A percentile compares a stretch with the other conserved stretches of the same genome.
Evolutionary conservation across 1,140 invertebrate species (phyloP).

Genomic region (Xylocopa sonorina): DNA sequence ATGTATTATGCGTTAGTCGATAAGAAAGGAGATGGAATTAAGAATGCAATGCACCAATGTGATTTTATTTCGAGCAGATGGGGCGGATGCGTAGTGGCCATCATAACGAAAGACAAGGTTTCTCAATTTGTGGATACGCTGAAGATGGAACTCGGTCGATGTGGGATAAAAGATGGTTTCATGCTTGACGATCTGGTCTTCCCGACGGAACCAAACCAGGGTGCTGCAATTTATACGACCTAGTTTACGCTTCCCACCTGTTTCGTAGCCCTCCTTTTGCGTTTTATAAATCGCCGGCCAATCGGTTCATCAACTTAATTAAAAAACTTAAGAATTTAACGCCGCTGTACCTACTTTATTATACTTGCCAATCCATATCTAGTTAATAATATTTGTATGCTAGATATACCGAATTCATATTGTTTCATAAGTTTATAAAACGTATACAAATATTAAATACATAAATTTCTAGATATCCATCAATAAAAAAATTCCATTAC

Average conservation of each 20-base stretch:
- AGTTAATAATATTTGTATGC: not conserved
- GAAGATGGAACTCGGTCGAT: conserved; percentile 87
- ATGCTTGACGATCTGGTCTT: conserved; percentile 82
- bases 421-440: conserved; percentile 5
- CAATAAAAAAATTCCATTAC: no score
- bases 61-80: conserved; percentile 84
- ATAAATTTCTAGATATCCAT: not conserved
- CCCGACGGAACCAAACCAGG: conserved; percentile 84
- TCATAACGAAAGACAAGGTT: conserved; percentile 87
- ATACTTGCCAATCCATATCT: not conserved
- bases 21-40: no score
- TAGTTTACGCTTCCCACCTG: conserved; percentile 21
- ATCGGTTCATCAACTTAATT: not conserved
- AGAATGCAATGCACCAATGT: not conserved
- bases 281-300: not conserved
- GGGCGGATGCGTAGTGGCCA: conserved; percentile 97
- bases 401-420: not conserved
- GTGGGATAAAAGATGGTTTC: conserved; percentile 74
- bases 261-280: not conserved
- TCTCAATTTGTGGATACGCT: conserved; percentile 87
- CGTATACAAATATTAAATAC: not conserved
- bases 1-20: no score
- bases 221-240: conserved; percentile 79
- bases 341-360: no score
- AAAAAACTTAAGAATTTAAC: no score